Base-by-base conservation (phyloP, 2,888 invertebrate species). In the Drosophila glabriapex region DNA sequence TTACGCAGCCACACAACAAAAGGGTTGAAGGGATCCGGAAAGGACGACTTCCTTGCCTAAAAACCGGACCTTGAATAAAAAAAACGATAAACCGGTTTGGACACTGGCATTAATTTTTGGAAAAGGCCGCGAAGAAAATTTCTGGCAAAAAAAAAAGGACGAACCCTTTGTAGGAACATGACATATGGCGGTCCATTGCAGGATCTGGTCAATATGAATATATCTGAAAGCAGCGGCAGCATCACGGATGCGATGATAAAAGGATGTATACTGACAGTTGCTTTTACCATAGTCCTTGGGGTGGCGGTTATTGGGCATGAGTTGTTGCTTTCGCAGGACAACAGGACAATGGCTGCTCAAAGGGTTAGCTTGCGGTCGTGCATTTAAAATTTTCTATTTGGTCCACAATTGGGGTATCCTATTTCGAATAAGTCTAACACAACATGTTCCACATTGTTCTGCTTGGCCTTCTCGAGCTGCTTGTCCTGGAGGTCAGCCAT, bases 281-380 rank as follows among this genome's bases (percentile, higher is more conserved):
- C 62, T 41, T 28, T 55, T 46, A 52, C 62, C 59, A 62, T 39
- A 29, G 35, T 60, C n/a, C 60, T 53, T 53, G 55, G 83, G 88
- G 88, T 89, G 70, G 74, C 75, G 62, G 71, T 68, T 37, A 64
- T 73, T 61, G 60, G 55, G 53, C 68, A 71, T 83, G 64, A 73
- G 39, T 58, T 65, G 78, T 59, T 54, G 73, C 43, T 68, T 64
- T 67, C 41, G 43, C 66, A 60, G 60, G 59, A 73, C 66, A 64
- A 29, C 69, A 70, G 83, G 73, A 78, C 90, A 81, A 88, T 88
- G 83, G 77, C 79, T 71, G 76, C 72, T 71, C 74, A 83, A 83
- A 82, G 90, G 86, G 90, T 87, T 83, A 41, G 63, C 65, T 75
- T 89, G 86, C 78, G 90, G 86, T 89, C 87, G 82, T 87, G 82